phyloP scores from a whole-genome alignment of 2,797 vertebrate genomes.

The Lacerta viridis region DNA sequence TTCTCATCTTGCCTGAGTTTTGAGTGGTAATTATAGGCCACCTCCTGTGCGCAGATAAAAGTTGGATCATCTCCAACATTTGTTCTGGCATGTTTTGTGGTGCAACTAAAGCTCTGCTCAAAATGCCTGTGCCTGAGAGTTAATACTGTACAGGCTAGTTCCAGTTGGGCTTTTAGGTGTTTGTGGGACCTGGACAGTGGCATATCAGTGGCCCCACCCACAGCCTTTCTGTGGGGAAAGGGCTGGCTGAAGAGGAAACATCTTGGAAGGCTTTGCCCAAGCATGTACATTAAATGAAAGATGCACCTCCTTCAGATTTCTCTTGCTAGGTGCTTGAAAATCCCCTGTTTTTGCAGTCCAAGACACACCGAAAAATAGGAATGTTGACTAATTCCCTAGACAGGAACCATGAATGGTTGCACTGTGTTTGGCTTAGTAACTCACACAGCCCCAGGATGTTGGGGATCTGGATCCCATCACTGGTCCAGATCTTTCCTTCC shows the following conservation, averaged over 20 bases:
- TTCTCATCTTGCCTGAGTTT: slow-evolving; percentile 62
- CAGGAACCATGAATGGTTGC: too few species aligned
- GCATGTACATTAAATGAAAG: neutral
- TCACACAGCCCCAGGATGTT: too few species aligned
- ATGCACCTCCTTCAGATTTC: neutral
- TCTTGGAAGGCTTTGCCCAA: neutral
- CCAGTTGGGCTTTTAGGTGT: neutral
- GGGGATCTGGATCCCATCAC: too few species aligned
- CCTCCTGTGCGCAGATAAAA: slow-evolving; percentile 57
- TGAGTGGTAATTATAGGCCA: slow-evolving; percentile 43
- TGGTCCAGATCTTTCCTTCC: too few species aligned
- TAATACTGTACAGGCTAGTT: neutral
- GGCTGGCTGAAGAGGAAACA: neutral
- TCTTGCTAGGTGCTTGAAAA: neutral
- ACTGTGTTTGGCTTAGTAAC: too few species aligned
- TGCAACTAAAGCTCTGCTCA: slow-evolving; percentile 3
- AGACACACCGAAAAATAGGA: too few species aligned
- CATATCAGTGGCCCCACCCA: neutral
- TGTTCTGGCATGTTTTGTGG: slow-evolving; percentile 46
- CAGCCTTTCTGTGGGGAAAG: neutral
- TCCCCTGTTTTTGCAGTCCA: too few species aligned
- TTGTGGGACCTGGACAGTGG: neutral
- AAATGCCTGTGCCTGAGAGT: too few species aligned
- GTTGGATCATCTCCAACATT: slow-evolving; percentile 37
- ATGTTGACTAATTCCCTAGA: too few species aligned